Percentiles rank a stretch among this genome's conserved stretches.
These are phyloP conservation scores for Anniella stebbinsi DNA, from an alignment of 2,797 vertebrate genomes.

Conservation along the genomic window DNA sequence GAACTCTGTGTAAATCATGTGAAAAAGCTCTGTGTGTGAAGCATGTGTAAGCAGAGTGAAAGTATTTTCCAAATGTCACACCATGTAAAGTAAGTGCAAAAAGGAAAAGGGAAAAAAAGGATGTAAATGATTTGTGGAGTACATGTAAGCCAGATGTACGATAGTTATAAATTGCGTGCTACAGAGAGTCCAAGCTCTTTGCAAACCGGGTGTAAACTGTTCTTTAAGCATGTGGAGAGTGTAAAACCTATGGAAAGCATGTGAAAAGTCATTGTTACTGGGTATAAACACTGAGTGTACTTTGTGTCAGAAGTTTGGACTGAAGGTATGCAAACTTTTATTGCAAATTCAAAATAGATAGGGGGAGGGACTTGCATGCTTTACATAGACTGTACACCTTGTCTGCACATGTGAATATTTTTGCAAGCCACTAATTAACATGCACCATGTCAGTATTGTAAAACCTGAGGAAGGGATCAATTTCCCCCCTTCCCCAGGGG, in stretches of 20 bases:
- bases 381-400: conserved; percentile 45
- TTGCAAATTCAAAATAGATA: background rate
- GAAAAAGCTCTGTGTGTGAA: conserved; percentile 32
- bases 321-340: background rate
- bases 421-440: conserved; percentile 27
- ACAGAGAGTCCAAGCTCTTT: background rate
- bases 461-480: background rate
- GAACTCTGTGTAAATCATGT: conserved; percentile 25
- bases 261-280: conserved; percentile 7
- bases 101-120: background rate
- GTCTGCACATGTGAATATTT: conserved; percentile 36
- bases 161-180: conserved; percentile 41
- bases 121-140: conserved; percentile 46
- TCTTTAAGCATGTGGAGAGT: conserved; percentile 21
- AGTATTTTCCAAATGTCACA: conserved; percentile 18
- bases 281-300: background rate
- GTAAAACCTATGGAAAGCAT: conserved; percentile 36
- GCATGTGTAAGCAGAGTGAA: conserved; percentile 33
- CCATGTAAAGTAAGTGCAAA: conserved; percentile 47
- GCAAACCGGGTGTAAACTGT: conserved; percentile 27
- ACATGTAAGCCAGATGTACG: conserved; percentile 46
- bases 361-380: background rate
- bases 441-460: conserved; percentile 40
- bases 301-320: background rate
- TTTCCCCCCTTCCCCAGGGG: background rate